Percentiles rank a stretch among this genome's conserved stretches.
Evolutionary conservation across 2,888 invertebrate genomes (phyloP).

Genomic region (Marasmarcha lunaedactyla): DNA sequence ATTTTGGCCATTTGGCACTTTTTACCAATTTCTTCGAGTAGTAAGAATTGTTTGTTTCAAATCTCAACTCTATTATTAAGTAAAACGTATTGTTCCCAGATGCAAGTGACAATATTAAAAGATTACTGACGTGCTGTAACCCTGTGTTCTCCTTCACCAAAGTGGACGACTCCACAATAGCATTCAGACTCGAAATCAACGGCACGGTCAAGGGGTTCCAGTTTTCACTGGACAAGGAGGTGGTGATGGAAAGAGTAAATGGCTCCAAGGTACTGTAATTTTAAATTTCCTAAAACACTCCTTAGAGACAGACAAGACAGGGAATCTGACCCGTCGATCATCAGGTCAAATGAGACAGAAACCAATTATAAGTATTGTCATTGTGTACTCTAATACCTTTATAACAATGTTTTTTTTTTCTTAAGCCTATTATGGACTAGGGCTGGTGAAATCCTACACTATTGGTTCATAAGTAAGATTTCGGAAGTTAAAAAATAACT

Average conservation of each 20-base stretch:
- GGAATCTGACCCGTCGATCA: no score
- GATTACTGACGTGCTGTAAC: constrained; percentile 22
- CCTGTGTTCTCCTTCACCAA: constrained; percentile 38
- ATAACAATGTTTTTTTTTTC: no score
- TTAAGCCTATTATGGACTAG: no score
- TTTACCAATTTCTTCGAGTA: no score
- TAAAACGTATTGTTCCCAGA: constrained; percentile 20
- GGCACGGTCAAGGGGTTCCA: constrained; percentile 19
- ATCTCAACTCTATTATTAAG: no score
- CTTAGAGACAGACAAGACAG: background rate
- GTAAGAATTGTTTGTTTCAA: no score
- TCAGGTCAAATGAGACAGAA: background rate
- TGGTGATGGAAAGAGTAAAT: constrained; percentile 31
- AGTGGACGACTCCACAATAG: constrained; percentile 26
- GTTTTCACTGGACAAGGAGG: constrained; percentile 36
- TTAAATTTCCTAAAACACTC: background rate
- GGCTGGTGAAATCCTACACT: no score
- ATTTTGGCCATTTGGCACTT: no score
- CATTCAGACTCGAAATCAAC: constrained; percentile 24
- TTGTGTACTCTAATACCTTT: no score
- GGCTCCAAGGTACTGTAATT: constrained; percentile 33
- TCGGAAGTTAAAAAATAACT: no score
- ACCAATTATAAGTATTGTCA: background rate
- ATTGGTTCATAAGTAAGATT: no score
- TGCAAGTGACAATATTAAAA: constrained; percentile 22